These are phyloP conservation scores for Lucifuga dentata DNA, from an alignment of 2,113 vertebrate genomes.

Conservation along the genomic window DNA sequence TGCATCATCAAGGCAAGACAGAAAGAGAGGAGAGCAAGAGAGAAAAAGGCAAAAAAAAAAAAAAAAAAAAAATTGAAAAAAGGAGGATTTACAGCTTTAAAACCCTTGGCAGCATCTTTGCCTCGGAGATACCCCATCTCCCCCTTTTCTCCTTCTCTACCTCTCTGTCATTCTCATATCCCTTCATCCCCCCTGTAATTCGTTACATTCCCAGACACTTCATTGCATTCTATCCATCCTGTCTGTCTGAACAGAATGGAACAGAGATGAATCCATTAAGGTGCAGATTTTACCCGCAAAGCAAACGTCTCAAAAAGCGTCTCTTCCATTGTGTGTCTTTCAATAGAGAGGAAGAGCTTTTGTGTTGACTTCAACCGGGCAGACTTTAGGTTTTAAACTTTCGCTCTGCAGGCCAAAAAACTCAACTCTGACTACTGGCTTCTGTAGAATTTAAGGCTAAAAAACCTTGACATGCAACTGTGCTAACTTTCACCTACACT, in stretches of 20 bases:
- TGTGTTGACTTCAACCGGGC: slow-evolving; percentile 54
- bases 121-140: slow-evolving; percentile 64
- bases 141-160: slow-evolving; percentile 44
- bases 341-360: slow-evolving; percentile 66
- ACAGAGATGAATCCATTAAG: slow-evolving; percentile 74
- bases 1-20: slow-evolving; percentile 5
- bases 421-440: slow-evolving; percentile 44
- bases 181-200: slow-evolving; percentile 63
- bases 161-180: slow-evolving; percentile 46
- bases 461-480: slow-evolving; percentile 25
- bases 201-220: slow-evolving; percentile 68
- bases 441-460: slow-evolving; percentile 27
- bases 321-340: slow-evolving; percentile 64
- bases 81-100: slow-evolving; percentile 68
- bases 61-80: slow-evolving; percentile 49
- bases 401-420: neutral
- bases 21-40: slow-evolving; percentile 9
- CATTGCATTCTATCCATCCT: slow-evolving; percentile 43
- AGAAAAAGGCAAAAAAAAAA: slow-evolving; percentile 15
- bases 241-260: slow-evolving; percentile 50
- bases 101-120: slow-evolving; percentile 64
- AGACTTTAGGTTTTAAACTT: slow-evolving; percentile 56
- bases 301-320: slow-evolving; percentile 54
- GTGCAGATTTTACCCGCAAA: slow-evolving; percentile 74
- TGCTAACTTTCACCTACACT: slow-evolving; percentile 19